Conservation (phyloP, 30 jellyfish, hydroid and myxozoan genomes). For the Aurelia aurita region DNA sequence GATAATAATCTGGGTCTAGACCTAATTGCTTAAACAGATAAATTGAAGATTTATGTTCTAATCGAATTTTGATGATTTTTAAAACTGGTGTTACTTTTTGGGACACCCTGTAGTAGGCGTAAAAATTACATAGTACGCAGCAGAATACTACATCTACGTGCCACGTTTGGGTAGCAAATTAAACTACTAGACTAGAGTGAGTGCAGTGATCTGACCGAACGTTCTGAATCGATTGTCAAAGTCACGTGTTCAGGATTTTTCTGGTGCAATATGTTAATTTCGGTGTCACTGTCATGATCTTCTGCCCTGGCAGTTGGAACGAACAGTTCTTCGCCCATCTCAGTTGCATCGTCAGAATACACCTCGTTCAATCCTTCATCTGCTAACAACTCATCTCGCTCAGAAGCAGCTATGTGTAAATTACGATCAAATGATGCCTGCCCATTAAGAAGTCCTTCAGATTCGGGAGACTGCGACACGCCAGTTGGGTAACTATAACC, state of each 20-base stretch:
- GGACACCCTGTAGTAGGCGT: too few species aligned
- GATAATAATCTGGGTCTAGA: too few species aligned
- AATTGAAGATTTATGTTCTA: too few species aligned
- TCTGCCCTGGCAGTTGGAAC: conserved; percentile 4
- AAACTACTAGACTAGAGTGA: background rate
- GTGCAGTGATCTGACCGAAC: conserved; percentile 17
- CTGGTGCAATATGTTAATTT: conserved; percentile 18
- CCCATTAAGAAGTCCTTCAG: conserved; percentile 80
- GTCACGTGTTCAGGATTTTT: conserved; percentile 31
- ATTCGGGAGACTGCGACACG: conserved; percentile 71
- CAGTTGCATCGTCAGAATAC: background rate
- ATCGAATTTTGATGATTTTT: too few species aligned
- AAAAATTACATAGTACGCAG: too few species aligned
- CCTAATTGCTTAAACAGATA: too few species aligned
- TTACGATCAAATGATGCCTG: conserved; percentile 72
- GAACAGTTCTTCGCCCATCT: conserved; percentile 10
- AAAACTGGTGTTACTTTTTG: too few species aligned
- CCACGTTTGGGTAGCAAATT: background rate
- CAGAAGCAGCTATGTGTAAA: conserved; percentile 60
- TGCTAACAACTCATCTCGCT: conserved; percentile 46
- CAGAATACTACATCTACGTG: too few species aligned
- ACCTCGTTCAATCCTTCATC: conserved; percentile 17
- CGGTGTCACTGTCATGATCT: conserved; percentile 36
- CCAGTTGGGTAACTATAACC: conserved; percentile 85
- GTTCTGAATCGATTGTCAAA: conserved; percentile 4